Evolutionary conservation across 2,888 invertebrate genomes (phyloP), one percentile per base, ranked within the genome.

Genomic region (Drosophila quinaria): DNA sequence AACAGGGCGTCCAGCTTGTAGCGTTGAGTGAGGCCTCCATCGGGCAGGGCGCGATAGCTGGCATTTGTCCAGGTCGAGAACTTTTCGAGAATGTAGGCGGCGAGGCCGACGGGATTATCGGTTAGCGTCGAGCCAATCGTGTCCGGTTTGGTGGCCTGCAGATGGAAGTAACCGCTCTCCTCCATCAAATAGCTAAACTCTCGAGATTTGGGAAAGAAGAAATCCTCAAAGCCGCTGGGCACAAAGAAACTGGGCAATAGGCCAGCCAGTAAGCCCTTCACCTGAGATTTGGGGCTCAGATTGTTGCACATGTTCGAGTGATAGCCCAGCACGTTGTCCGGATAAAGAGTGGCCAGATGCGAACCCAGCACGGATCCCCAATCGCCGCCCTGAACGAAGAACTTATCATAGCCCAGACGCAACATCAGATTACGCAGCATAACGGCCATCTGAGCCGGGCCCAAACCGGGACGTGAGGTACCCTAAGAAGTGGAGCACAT

Each of bases 31-130:
- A 97, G 92, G 3, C 95, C 95, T 0, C 97, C 96, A 87, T 97
- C 96, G 0, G 92, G 90, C 0, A 94, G 92, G 0, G 92, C 86
- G 17, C 92, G 93, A 87, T 93, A 93, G 0, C 92, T 90, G 0
- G 81, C 95, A 92, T 93, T 96, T 91, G 93, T 97, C 96, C 93
- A 96, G 6, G 86, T 95, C 88, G 94, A 95, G 93, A 97, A 98
- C 91, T 98, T 98, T 87, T 98, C 98, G 11, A 98, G 92, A 58
- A 98, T 96, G 87, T 98, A 98, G 0, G 97, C 97, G 0, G 97
- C 97, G 65, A 98, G 92, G 0, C 97, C 98, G 0, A 96, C 94
- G 0, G 98, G 98, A 80, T 92, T 92, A 44, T 88, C 79, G n/a
- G 87, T 87, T 8, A 93, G 70, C 0, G 81, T 90, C 1, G 75